Evolutionary conservation across 2,888 invertebrate genomes (phyloP), one percentile per base, ranked within the genome.

Genomic region (Priocnemis perturbator): DNA sequence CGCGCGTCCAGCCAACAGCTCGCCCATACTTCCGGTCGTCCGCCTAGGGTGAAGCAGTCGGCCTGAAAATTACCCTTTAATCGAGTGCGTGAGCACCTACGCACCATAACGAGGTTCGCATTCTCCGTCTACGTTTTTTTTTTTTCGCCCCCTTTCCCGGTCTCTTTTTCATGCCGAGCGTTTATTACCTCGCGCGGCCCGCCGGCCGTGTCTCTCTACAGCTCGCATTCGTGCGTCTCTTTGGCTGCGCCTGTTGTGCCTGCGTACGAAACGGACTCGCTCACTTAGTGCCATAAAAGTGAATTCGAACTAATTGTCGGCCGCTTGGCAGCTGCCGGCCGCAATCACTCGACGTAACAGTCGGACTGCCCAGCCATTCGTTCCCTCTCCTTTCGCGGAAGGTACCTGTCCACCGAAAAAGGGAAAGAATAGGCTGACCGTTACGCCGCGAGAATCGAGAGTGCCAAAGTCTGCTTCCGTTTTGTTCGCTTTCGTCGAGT

Each of bases 281-380:
- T 9, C 59, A 52, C 11, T 70, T 65, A 70, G 74, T 73, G 66
- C 74, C 75, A 60, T 82, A 77, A 81, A 82, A 81, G 71, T 76
- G 76, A 79, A 83, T 81, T 78, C 71, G 56, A 47, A 74, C 76
- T 83, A 80, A 82, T 82, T 81, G 72, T 68, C 75, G 60, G 62
- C 57, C 81, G 81, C 70, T 70, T 57, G 44, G 65, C 84, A 83
- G 83, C 82, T 84, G 84, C 75, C 61, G 61, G 60, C 30, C 59
- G 48, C 61, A 56, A 65, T 62, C 69, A 26, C 44, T 57, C 60
- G 48, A 44, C 68, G 59, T 47, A 64, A 69, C 67, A 63, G 63
- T 57, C 53, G 20, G 20, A 48, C 62, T 47, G 44, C 30, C 52
- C 11, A 37, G 44, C 47, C 58, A 44, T 69, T 72, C 50, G 37